A percentile compares a stretch with the other conserved stretches of the same genome.
These are phyloP conservation scores for Troglohyphantes excavatus DNA, from an alignment of 2,888 invertebrate genomes.

Conservation along the genomic window DNA sequence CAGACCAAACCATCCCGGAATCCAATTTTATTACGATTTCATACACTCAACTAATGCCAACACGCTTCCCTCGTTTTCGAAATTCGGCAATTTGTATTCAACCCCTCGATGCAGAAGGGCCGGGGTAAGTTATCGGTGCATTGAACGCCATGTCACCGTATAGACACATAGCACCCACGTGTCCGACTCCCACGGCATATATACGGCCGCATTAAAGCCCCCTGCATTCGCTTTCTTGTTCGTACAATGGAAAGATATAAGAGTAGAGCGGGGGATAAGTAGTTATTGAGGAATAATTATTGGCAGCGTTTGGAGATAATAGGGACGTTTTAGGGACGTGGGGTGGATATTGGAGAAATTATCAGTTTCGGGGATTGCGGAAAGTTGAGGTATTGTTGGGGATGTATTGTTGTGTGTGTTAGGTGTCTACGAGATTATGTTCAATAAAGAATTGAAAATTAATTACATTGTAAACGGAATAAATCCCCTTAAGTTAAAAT, in stretches of 20 bases:
- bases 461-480: too few relatives aligned
- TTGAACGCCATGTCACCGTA: conserved; percentile 66
- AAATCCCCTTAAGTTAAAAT: too few relatives aligned
- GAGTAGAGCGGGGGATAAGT: neutral
- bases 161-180: conserved; percentile 64
- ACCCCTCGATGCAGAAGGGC: conserved; percentile 10
- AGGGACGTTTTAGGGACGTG: neutral
- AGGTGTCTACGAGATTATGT: too few relatives aligned
- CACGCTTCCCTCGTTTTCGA: neutral
- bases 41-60: conserved; percentile 43
- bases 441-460: too few relatives aligned
- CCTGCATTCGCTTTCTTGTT: neutral
- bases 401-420: too few relatives aligned
- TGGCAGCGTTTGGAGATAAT: neutral
- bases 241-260: neutral
- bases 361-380: neutral
- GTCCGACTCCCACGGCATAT: conserved; percentile 62
- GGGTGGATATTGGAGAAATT: neutral
- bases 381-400: neutral
- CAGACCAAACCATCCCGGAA: neutral
- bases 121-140: conserved; percentile 63
- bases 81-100: conserved; percentile 69
- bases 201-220: conserved; percentile 57
- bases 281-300: neutral
- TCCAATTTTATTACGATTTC: conserved; percentile 42